Evolutionary conservation across 2,797 vertebrate genomes (phyloP), one percentile per base, ranked within the genome.

Genomic region (Chelidonichthys spinosus): DNA sequence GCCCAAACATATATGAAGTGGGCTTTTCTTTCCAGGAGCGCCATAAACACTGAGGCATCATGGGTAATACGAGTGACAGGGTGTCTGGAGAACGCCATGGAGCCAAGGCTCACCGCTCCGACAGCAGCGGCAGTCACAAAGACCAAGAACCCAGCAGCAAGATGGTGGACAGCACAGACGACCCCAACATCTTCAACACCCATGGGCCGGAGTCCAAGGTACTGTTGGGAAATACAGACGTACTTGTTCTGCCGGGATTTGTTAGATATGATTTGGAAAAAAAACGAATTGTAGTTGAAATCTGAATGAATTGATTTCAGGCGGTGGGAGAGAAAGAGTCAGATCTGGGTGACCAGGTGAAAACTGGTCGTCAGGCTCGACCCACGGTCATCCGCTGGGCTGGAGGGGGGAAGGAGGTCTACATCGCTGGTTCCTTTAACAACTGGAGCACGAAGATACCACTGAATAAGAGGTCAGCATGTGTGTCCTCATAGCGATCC

Each of bases 321-420:
- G 67, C 77, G 0, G 74, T 74, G 32, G 93, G 82, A 18, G 97
- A 98, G 61, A 98, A 97, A 86, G 97, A 98, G 81, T 96, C 97
- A 7, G 97, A 98, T 84, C 76, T 96, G 72, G 96, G 97, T 18
- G 97, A 98, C 63, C 92, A 96, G 53, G 94, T 95, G 63, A 98
- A 98, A 86, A 95, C 95, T 0, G 82, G 93, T 9, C 95, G 96
- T 55, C 98, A 98, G 77, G 96, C 97, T 82, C 96, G 96, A 60
- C 98, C 98, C 36, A 99, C 98, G 0, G 98, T 99, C 62, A 98
- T 99, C 85, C 97, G 98, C 76, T 99, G 98, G 98, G 95, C 95
- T 0, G 97, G 97, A 72, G 98, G 97, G 46, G 98, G 98, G 42
- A 99, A 96, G 88, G 98, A 99, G 69, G 96, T 99, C 81, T 98